These are phyloP conservation scores for Achroia grisella DNA, from an alignment of 1,140 invertebrate species.

Conservation along the genomic window DNA sequence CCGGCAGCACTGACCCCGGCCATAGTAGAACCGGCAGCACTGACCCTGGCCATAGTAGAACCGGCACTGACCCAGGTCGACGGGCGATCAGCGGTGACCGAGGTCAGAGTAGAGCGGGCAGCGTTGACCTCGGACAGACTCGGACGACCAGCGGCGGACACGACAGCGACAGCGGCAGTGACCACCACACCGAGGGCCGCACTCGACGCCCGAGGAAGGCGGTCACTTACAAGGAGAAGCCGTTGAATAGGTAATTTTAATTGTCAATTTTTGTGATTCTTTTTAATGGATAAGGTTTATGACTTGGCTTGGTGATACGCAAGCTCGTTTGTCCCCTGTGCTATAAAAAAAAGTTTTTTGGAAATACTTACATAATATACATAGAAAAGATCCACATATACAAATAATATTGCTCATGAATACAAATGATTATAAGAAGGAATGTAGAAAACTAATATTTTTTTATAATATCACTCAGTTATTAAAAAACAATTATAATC, in stretches of 20 bases:
- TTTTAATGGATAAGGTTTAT: no score
- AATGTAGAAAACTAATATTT: no score
- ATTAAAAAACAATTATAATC: no score
- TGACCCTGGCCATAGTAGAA: neutral
- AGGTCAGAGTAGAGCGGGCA: neutral
- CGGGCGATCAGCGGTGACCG: neutral
- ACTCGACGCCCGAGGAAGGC: constrained; percentile 34
- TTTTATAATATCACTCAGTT: no score
- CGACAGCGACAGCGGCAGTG: constrained; percentile 15
- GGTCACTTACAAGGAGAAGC: constrained; percentile 51
- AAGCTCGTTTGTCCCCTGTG: no score
- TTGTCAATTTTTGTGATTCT: neutral
- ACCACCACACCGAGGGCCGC: constrained; percentile 21
- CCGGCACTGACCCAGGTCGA: neutral
- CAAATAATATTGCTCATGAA: no score
- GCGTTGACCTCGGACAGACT: neutral
- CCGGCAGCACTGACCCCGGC: neutral
- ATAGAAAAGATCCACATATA: no score
- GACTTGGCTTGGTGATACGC: no score
- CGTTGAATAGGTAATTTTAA: constrained; percentile 41
- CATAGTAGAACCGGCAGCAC: neutral
- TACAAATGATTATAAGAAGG: no score
- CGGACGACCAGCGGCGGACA: neutral
- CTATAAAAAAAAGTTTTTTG: neutral
- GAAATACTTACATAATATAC: no score